phyloP scores from a whole-genome alignment of 2,113 vertebrate species.

The Verasper variegatus region DNA sequence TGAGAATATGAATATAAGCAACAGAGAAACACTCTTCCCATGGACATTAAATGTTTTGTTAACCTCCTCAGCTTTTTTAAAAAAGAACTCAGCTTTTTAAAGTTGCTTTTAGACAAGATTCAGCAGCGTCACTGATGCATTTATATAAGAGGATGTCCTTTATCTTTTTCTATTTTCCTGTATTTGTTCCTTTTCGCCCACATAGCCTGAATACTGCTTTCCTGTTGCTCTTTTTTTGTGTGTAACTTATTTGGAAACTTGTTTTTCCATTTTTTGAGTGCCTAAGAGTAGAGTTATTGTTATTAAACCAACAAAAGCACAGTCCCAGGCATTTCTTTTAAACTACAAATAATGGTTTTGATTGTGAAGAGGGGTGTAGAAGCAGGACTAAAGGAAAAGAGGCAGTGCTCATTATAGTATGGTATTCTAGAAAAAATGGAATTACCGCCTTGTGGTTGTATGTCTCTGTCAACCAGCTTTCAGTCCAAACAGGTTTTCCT shows the following conservation, averaged over 20 bases:
- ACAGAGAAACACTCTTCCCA: background rate
- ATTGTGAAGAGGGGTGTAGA: too few relatives aligned
- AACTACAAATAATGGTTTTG: too few relatives aligned
- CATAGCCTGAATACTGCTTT: background rate
- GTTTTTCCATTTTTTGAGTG: too few relatives aligned
- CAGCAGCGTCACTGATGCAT: background rate
- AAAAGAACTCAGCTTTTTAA: background rate
- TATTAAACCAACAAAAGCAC: too few relatives aligned
- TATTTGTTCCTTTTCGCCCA: background rate
- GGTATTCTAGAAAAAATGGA: too few relatives aligned
- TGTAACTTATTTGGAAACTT: background rate
- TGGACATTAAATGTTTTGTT: background rate
- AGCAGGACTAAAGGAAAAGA: too few relatives aligned
- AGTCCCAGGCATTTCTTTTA: too few relatives aligned
- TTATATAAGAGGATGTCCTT: background rate
- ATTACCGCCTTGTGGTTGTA: too few relatives aligned
- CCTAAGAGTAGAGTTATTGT: too few relatives aligned
- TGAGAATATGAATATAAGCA: constrained; percentile 18
- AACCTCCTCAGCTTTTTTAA: background rate
- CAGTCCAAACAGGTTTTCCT: too few relatives aligned
- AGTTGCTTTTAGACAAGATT: background rate
- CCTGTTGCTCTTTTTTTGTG: background rate
- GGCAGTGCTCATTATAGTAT: too few relatives aligned
- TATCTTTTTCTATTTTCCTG: background rate
- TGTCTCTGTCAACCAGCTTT: too few relatives aligned